Evolutionary conservation across 1,140 invertebrate species (phyloP), one percentile per base, ranked within the genome.

Genomic region (Hetaerina americana): DNA sequence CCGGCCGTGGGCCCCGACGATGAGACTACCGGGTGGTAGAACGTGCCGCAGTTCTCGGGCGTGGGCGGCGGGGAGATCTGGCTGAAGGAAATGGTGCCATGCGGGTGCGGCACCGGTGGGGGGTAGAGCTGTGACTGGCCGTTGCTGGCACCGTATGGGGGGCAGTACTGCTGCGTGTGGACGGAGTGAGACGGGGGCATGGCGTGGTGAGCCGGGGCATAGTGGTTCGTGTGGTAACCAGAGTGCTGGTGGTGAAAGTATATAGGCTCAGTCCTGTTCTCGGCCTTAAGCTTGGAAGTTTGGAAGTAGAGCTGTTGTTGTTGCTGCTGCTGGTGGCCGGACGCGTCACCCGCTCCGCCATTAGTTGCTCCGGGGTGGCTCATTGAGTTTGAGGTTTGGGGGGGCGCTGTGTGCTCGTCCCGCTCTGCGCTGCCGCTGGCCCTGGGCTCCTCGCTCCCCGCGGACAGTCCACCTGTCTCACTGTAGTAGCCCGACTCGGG

Each of bases 31-130:
- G 71, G 70, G 27, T 66, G 27, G 66, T 70, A 71, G 70, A 72
- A 71, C 6, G 12, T 57, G 26, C 57, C 40, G 71, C 69, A 74
- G 66, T 75, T 78, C 73, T 84, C 82, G 26, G 82, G 83, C 27
- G 83, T 84, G 28, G 82, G 79, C 15, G 83, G 82, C 26, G 83
- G 83, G 24, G 83, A 83, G 68, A 83, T 78, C 71, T 82, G 80
- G 12, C 79, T 77, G 66, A 72, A 75, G 18, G 74, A 70, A 27
- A 73, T 25, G 57, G 25, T 1, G 26, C 27, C 0, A 22, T 29
- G 6, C 15, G 24, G 12, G 25, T 15, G 49, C 24, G 24, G 22
- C 24, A 2, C 27, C 40, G 29, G 29, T 26, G n/a, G 26, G 72
- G 18, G 40, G 69, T 31, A 27, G 68, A 27, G 28, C 24, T 70